A percentile compares a stretch with the other conserved stretches of the same genome.
phyloP scores from a whole-genome alignment of 2,113 vertebrate species.

The Phylloscopus trochiloides region DNA sequence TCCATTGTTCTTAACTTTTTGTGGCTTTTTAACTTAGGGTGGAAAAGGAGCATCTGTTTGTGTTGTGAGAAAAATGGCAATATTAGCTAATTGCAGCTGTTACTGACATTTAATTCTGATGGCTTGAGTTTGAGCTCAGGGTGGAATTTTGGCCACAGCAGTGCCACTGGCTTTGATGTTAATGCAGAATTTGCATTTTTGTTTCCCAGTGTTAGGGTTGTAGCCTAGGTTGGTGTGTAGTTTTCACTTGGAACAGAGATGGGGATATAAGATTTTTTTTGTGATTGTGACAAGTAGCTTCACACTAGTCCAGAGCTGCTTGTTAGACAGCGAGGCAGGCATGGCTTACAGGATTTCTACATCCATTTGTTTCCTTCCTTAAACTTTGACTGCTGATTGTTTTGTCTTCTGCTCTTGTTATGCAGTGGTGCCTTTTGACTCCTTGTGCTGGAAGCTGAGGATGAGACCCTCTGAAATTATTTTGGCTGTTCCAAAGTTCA shows the following conservation, averaged over 20 bases:
- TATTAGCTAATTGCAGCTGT: neutral
- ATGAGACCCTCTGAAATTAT: neutral
- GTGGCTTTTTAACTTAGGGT: neutral
- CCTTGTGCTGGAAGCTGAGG: conserved; percentile 6
- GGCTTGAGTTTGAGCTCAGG: neutral
- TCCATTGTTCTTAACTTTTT: neutral
- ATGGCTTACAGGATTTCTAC: neutral
- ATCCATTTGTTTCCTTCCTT: neutral
- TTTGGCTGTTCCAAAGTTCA: neutral
- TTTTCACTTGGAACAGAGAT: neutral
- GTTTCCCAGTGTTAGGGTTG: neutral
- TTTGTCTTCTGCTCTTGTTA: conserved; percentile 17
- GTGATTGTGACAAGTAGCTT: neutral
- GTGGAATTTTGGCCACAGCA: neutral
- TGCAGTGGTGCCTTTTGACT: conserved; percentile 1
- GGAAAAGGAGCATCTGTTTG: neutral
- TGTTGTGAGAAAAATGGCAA: neutral
- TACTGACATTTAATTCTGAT: neutral
- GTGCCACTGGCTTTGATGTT: neutral
- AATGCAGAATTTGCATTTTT: neutral
- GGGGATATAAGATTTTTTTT: neutral
- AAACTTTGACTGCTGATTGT: neutral
- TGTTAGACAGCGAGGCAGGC: neutral
- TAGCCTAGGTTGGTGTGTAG: neutral
- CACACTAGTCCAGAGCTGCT: neutral